Conservation (phyloP, 2,797 vertebrate species). For the Bradypus variegatus region DNA sequence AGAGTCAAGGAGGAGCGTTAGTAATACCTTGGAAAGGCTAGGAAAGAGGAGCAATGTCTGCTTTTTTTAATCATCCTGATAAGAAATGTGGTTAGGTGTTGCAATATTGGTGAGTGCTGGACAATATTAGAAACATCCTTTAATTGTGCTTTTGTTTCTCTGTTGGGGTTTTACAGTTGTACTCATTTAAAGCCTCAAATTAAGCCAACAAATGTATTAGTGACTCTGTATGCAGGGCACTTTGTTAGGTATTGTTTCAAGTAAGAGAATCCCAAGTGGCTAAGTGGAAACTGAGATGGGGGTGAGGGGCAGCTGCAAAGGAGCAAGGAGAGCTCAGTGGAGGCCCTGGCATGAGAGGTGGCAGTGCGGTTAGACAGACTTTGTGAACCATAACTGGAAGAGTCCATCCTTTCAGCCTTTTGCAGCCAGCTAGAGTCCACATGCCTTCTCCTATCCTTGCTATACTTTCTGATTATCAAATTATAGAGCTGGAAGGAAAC, state of each 20-base stretch:
- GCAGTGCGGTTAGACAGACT: not conserved
- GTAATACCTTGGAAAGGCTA: not conserved
- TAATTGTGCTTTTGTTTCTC: not conserved
- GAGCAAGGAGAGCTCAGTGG: not conserved
- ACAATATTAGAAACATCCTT: not conserved
- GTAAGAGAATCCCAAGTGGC: not conserved
- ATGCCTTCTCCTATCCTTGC: not conserved
- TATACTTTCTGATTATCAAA: not conserved
- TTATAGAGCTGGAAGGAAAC: not conserved
- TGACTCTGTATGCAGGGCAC: not conserved
- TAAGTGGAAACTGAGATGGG: not conserved
- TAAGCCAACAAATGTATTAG: not conserved
- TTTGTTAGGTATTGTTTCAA: not conserved
- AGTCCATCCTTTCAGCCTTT: not conserved
- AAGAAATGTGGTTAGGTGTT: not conserved
- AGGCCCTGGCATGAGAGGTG: not conserved
- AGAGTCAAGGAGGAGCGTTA: not conserved
- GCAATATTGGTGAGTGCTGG: not conserved
- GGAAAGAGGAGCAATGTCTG: not conserved
- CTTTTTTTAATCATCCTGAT: not conserved
- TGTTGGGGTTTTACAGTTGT: not conserved
- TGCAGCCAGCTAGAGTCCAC: not conserved
- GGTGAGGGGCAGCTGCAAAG: not conserved
- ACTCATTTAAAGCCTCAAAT: not conserved
- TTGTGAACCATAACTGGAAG: not conserved